These are phyloP conservation scores for Pygoscelis antarcticus DNA, from an alignment of 2,113 vertebrate species.

Conservation along the genomic window DNA sequence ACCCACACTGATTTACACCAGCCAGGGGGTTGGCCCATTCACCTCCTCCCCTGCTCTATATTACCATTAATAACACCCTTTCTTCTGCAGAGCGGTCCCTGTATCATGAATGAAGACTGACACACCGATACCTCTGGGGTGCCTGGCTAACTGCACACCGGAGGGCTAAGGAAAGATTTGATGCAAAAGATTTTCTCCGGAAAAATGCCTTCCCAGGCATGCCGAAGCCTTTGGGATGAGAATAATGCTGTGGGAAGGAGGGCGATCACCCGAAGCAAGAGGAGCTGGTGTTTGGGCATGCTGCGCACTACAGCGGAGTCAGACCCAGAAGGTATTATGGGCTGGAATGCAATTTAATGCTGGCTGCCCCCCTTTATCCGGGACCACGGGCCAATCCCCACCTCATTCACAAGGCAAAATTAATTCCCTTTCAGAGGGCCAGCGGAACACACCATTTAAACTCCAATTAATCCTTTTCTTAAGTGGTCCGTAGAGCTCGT, in stretches of 20 bases:
- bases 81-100: not conserved
- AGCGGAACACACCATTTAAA: constrained; percentile 10
- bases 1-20: not conserved
- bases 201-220: not conserved
- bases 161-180: not conserved
- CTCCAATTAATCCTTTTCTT: constrained; percentile 46
- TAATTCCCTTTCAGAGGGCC: constrained; percentile 21
- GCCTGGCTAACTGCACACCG: not conserved
- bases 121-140: not conserved
- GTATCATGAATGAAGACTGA: not conserved
- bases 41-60: not conserved
- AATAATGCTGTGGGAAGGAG: not conserved
- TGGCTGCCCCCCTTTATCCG: not conserved
- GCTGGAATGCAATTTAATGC: constrained; percentile 8
- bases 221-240: not conserved
- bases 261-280: not conserved
- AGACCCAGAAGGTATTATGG: not conserved
- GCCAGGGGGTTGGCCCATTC: not conserved
- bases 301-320: fast-evolving
- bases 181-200: not conserved
- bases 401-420: constrained; percentile 13
- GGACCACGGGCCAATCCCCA: not conserved
- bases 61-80: not conserved
- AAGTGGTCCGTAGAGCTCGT: not conserved
- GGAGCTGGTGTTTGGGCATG: not conserved